Evolutionary conservation across 1,140 invertebrate genomes (phyloP).

Genomic region (Rhagoletis pomonella): DNA sequence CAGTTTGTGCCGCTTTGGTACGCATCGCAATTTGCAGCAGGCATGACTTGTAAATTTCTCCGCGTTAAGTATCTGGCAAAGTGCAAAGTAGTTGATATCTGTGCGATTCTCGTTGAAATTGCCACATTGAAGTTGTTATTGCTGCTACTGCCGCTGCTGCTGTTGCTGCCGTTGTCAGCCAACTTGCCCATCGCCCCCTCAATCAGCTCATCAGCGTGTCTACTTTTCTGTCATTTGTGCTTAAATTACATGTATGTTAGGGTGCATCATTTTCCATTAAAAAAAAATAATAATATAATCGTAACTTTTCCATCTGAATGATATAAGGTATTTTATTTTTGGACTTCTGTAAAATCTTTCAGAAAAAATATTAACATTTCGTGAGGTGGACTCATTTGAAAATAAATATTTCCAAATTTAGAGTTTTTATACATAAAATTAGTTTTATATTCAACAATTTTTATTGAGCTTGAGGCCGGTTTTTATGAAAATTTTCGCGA

Average conservation of each 20-base stretch:
- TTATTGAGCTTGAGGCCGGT: too few species aligned
- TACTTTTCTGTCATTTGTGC: conserved; percentile 10
- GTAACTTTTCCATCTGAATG: too few species aligned
- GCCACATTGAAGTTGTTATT: neutral
- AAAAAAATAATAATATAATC: too few species aligned
- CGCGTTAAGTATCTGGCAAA: conserved; percentile 73
- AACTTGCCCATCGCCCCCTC: conserved; percentile 4
- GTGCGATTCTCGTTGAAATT: neutral
- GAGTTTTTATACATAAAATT: too few species aligned
- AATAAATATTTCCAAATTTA: too few species aligned
- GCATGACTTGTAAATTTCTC: conserved; percentile 73
- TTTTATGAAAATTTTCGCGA: too few species aligned
- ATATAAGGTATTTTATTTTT: too few species aligned
- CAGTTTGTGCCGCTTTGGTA: conserved; percentile 12
- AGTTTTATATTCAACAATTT: too few species aligned
- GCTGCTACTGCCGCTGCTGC: neutral
- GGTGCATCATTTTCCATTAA: neutral
- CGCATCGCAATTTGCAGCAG: conserved; percentile 67
- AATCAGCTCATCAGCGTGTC: conserved; percentile 26
- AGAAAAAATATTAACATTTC: too few species aligned
- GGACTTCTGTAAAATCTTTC: too few species aligned
- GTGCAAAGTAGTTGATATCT: conserved; percentile 70
- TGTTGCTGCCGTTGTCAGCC: neutral
- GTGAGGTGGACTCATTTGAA: too few species aligned
- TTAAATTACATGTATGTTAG: neutral